These are phyloP conservation scores for Hydrolagus affinis DNA, from an alignment of 2,113 vertebrate genomes.

Conservation along the genomic window DNA sequence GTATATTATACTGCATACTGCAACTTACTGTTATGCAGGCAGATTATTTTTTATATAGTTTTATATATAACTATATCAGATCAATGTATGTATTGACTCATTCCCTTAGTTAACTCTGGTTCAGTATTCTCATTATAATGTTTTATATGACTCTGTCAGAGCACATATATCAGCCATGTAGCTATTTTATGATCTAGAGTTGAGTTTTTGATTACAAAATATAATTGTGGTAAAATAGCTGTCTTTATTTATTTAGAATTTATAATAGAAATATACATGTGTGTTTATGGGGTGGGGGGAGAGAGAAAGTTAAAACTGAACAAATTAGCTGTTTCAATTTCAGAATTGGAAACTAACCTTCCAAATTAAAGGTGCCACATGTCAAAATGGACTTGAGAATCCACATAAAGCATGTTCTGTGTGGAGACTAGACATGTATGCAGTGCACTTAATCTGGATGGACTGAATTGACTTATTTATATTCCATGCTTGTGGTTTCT, in stretches of 20 bases:
- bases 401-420: too few relatives aligned
- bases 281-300: background rate
- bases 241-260: background rate
- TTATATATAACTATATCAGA: too few relatives aligned
- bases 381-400: background rate
- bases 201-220: background rate
- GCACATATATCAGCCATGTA: too few relatives aligned
- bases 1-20: too few relatives aligned
- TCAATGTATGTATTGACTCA: too few relatives aligned
- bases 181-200: background rate
- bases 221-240: background rate
- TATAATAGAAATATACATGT: background rate
- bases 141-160: too few relatives aligned
- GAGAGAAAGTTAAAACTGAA: too few relatives aligned
- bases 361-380: background rate
- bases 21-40: too few relatives aligned
- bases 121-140: too few relatives aligned
- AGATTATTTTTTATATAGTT: too few relatives aligned
- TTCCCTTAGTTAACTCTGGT: too few relatives aligned
- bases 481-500: background rate
- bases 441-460: background rate
- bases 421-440: background rate
- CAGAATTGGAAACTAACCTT: background rate
- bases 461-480: background rate
- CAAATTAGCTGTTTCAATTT: background rate